These are phyloP conservation scores for Osmerus mordax DNA, from an alignment of 2,113 vertebrate genomes.

Conservation along the genomic window DNA sequence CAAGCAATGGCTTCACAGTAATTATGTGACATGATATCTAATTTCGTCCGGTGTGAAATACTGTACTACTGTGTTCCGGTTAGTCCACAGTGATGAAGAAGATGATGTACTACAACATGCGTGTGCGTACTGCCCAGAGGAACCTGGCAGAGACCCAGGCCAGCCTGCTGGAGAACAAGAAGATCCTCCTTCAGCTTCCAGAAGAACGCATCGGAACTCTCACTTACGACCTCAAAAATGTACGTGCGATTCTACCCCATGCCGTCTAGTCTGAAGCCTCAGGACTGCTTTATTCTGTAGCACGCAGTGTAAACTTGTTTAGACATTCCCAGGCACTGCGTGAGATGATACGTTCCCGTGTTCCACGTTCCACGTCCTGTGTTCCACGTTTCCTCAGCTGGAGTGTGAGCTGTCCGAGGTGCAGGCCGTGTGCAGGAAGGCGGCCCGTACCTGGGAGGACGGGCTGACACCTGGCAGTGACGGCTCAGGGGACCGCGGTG, in stretches of 20 bases:
- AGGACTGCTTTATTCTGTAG: not conserved
- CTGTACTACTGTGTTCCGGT: conserved; percentile 23
- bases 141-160: conserved; percentile 69
- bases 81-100: conserved; percentile 86
- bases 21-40: not conserved
- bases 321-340: too few relatives aligned
- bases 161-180: conserved; percentile 71
- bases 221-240: conserved; percentile 74
- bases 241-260: conserved; percentile 54
- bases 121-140: conserved; percentile 71
- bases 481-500: conserved; percentile 29
- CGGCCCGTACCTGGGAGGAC: conserved; percentile 20
- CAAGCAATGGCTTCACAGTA: too few relatives aligned
- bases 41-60: not conserved
- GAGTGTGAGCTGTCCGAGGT: conserved; percentile 67
- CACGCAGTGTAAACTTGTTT: too few relatives aligned
- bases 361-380: too few relatives aligned
- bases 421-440: conserved; percentile 45
- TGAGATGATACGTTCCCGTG: too few relatives aligned
- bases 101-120: conserved; percentile 90
- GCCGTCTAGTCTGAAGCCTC: not conserved
- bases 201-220: conserved; percentile 75
- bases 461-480: conserved; percentile 28
- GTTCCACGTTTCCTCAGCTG: conserved; percentile 59
- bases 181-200: conserved; percentile 68